phyloP scores from a whole-genome alignment of 2,888 invertebrate genomes.

The Diploptera punctata region DNA sequence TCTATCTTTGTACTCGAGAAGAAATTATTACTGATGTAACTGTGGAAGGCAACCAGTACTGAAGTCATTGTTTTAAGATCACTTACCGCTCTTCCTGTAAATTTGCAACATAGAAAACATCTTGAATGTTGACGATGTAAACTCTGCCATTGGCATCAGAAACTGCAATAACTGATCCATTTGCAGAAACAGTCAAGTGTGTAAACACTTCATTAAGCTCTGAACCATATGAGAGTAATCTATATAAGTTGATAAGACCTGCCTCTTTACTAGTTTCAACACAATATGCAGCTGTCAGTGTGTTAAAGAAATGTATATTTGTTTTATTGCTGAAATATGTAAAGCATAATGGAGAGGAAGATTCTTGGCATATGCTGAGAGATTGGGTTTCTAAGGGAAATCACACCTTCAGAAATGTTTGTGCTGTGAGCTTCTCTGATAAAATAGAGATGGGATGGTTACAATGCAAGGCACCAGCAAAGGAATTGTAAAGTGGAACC shows the following conservation, averaged over 20 bases:
- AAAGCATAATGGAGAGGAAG: not conserved
- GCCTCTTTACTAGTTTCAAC: slow-evolving; percentile 20
- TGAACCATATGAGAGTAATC: slow-evolving; percentile 5
- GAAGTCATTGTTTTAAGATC: no score
- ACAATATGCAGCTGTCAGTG: slow-evolving; percentile 31
- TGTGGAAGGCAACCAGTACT: no score
- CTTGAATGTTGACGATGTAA: slow-evolving; percentile 8
- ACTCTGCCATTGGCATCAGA: slow-evolving; percentile 20
- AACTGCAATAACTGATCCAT: slow-evolving; percentile 25
- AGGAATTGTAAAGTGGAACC: no score
- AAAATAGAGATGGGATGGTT: no score
- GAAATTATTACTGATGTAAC: no score
- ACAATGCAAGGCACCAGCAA: no score
- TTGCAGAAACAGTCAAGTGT: slow-evolving; percentile 23
- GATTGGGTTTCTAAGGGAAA: no score
- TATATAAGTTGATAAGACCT: slow-evolving; percentile 34
- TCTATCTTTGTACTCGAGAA: no score
- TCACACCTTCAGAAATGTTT: no score
- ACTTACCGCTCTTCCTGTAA: not conserved
- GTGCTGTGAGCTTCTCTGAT: no score
- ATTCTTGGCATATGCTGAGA: not conserved
- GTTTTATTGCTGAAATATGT: not conserved
- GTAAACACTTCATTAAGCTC: slow-evolving; percentile 20
- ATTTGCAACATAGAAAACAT: not conserved
- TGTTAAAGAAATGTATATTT: slow-evolving; percentile 27